Evolutionary conservation across 2,113 vertebrate species (phyloP).

Genomic region (Eidolon helvum): DNA sequence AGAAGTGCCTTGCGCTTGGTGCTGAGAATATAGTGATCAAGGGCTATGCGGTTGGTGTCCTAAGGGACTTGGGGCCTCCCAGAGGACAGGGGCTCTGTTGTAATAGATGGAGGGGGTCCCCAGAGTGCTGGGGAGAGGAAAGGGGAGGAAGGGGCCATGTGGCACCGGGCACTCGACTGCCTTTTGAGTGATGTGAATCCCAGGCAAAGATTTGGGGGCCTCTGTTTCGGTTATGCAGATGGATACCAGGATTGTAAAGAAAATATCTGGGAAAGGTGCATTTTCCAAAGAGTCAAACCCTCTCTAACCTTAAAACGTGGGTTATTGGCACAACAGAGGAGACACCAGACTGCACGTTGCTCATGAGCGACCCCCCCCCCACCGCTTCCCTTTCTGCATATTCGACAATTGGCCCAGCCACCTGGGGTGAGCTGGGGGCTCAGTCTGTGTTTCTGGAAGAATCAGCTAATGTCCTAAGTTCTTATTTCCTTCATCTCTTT

Average conservation of each 20-base stretch:
- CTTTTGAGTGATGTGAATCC: not conserved
- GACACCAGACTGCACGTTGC: not conserved
- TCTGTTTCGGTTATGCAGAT: not conserved
- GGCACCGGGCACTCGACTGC: no score
- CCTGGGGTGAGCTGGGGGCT: not conserved
- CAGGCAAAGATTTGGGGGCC: not conserved
- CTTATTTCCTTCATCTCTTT: not conserved
- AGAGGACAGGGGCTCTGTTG: not conserved
- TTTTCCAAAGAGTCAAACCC: not conserved
- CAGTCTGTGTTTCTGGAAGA: not conserved
- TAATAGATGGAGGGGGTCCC: no score
- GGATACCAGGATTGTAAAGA: not conserved
- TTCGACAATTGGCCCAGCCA: fast-evolving
- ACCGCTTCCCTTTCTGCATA: not conserved
- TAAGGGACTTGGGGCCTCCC: not conserved
- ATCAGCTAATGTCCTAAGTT: not conserved
- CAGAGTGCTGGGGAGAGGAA: not conserved
- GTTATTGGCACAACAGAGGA: not conserved
- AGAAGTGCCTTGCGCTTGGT: no score
- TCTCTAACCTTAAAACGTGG: not conserved
- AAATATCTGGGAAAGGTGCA: not conserved
- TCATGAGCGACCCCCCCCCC: not conserved
- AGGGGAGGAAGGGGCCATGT: fast-evolving
- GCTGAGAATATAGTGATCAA: not conserved
- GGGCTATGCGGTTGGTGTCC: not conserved